A percentile compares a stretch with the other conserved stretches of the same genome.
Conservation (phyloP, 2,888 invertebrate species). For the Panzeria rudis region DNA sequence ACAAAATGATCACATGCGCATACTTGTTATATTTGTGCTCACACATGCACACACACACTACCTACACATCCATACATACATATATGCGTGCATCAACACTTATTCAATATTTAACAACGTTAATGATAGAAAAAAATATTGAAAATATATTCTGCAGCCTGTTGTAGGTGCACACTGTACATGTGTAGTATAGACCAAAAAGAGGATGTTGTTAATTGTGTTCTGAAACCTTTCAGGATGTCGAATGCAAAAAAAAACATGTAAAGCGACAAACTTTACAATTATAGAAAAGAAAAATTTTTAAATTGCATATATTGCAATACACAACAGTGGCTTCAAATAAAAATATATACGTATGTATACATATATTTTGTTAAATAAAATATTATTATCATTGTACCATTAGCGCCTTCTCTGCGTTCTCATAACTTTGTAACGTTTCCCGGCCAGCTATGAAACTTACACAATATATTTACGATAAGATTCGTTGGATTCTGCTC, state of each 20-base stretch:
- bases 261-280: slow-evolving; percentile 6
- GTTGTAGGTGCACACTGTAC: neutral
- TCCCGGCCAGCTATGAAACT: no score
- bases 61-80: neutral
- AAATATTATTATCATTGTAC: no score
- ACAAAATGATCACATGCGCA: neutral
- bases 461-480: no score
- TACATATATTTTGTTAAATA: neutral
- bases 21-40: neutral
- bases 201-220: slow-evolving; percentile 49
- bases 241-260: slow-evolving; percentile 9
- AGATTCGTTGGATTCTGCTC: no score
- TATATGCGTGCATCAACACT: slow-evolving; percentile 25
- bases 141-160: slow-evolving; percentile 9
- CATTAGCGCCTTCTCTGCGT: no score
- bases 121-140: slow-evolving; percentile 53
- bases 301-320: neutral
- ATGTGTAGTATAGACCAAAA: neutral
- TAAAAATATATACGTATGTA: neutral
- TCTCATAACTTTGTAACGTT: no score
- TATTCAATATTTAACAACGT: slow-evolving; percentile 56
- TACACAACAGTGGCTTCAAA: neutral
- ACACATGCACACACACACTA: neutral
- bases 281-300: slow-evolving; percentile 6
- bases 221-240: slow-evolving; percentile 55